Percentiles rank a stretch among this genome's conserved stretches.
Evolutionary conservation across 1,140 invertebrate genomes (phyloP).

Genomic region (Yoshiicerus persimilis): DNA sequence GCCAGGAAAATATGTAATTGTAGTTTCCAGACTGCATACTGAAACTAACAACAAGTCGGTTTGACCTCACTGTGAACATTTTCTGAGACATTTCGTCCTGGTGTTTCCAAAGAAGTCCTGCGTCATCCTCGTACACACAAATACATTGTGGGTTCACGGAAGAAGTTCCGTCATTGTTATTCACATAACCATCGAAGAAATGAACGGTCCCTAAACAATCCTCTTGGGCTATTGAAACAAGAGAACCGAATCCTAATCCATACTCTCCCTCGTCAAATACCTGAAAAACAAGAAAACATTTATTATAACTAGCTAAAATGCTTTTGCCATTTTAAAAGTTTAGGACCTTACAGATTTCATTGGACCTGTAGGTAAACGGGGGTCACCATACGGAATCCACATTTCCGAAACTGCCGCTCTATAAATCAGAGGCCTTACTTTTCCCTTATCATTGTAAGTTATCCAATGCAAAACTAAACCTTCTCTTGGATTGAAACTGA

Average conservation of each 20-base stretch:
- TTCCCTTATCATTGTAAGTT: not conserved
- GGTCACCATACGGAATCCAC: slow-evolving; percentile 16
- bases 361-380: slow-evolving; percentile 30
- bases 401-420: not conserved
- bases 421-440: slow-evolving; percentile 19
- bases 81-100: not conserved
- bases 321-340: not conserved
- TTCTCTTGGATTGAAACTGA: slow-evolving; percentile 13
- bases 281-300: not conserved
- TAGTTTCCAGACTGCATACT: not conserved
- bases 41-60: not conserved
- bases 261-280: slow-evolving; percentile 25
- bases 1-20: slow-evolving; percentile 10
- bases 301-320: not conserved
- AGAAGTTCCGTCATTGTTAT: slow-evolving; percentile 2
- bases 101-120: slow-evolving; percentile 29
- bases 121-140: slow-evolving; percentile 25
- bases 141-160: not conserved
- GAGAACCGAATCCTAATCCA: slow-evolving; percentile 1
- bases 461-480: slow-evolving; percentile 16
- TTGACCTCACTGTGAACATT: not conserved
- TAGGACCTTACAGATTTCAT: slow-evolving; percentile 37
- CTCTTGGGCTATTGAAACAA: not conserved
- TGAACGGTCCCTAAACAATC: slow-evolving; percentile 1
- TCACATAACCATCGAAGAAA: not conserved